Conservation (phyloP, 2,113 vertebrate genomes). For the Albula glossodonta region DNA sequence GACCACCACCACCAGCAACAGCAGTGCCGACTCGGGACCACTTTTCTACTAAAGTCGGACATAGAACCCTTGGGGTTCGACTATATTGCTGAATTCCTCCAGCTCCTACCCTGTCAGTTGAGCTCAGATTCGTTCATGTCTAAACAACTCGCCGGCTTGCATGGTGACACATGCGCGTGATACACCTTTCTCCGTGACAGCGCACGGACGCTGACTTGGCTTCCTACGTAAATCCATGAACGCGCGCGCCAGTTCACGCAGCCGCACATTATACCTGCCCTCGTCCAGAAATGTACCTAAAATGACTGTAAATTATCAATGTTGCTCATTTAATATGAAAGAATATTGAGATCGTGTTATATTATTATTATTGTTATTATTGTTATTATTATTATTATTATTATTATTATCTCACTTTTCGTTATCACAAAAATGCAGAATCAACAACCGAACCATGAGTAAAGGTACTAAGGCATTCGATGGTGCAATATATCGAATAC, state of each 20-base stretch:
- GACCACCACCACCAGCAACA: conserved; percentile 9
- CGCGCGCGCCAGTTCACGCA: conserved; percentile 51
- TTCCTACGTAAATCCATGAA: conserved; percentile 20
- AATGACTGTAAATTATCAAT: too few relatives aligned
- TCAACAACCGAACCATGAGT: too few relatives aligned
- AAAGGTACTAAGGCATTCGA: too few relatives aligned
- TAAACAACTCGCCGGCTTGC: conserved; percentile 51
- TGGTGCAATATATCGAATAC: too few relatives aligned
- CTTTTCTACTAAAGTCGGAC: background rate
- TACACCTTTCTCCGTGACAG: conserved; percentile 41
- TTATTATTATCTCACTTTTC: too few relatives aligned
- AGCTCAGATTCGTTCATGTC: conserved; percentile 37
- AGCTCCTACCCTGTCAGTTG: conserved; percentile 26
- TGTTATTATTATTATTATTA: too few relatives aligned
- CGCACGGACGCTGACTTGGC: conserved; percentile 47
- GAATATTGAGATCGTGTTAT: too few relatives aligned
- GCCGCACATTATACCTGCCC: background rate
- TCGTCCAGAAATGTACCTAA: too few relatives aligned
- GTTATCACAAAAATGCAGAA: too few relatives aligned
- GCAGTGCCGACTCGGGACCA: conserved; percentile 10
- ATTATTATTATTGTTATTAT: too few relatives aligned
- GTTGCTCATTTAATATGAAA: too few relatives aligned
- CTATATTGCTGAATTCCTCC: conserved; percentile 24
- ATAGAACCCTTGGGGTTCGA: conserved; percentile 5
- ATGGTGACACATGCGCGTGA: conserved; percentile 35